These are phyloP conservation scores for Xenus cinereus DNA, from an alignment of 2,113 vertebrate species.

Conservation along the genomic window DNA sequence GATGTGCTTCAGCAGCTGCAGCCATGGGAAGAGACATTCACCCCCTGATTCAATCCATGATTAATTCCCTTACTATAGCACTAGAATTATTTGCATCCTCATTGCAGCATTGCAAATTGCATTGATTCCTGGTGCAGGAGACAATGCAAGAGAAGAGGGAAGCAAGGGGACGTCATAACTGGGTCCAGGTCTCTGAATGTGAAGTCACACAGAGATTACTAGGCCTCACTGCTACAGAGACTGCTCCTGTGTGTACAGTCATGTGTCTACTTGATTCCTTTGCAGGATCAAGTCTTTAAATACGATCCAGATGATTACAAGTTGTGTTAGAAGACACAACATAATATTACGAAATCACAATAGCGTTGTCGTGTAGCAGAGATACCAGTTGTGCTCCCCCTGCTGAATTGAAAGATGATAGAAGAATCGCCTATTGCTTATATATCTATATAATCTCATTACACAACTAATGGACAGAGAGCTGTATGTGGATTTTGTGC, in stretches of 20 bases:
- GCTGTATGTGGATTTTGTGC: rapidly evolving
- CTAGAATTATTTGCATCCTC: neutral
- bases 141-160: neutral
- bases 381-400: neutral
- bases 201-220: neutral
- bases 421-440: neutral
- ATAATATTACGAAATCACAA: neutral
- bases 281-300: neutral
- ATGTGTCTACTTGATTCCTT: rapidly evolving
- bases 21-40: neutral
- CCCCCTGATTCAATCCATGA: neutral
- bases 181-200: neutral
- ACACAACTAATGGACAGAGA: neutral
- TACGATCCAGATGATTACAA: rapidly evolving
- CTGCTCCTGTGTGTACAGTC: neutral
- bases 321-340: rapidly evolving
- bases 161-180: rapidly evolving
- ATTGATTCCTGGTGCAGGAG: neutral
- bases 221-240: neutral
- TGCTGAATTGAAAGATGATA: neutral
- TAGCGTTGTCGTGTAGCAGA: neutral
- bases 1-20: neutral
- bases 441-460: rapidly evolving
- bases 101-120: neutral
- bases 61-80: neutral